Percentiles rank a stretch among this genome's conserved stretches.
These are phyloP conservation scores for Penaeus chinensis DNA, from an alignment of 1,140 invertebrate genomes.

Conservation along the genomic window DNA sequence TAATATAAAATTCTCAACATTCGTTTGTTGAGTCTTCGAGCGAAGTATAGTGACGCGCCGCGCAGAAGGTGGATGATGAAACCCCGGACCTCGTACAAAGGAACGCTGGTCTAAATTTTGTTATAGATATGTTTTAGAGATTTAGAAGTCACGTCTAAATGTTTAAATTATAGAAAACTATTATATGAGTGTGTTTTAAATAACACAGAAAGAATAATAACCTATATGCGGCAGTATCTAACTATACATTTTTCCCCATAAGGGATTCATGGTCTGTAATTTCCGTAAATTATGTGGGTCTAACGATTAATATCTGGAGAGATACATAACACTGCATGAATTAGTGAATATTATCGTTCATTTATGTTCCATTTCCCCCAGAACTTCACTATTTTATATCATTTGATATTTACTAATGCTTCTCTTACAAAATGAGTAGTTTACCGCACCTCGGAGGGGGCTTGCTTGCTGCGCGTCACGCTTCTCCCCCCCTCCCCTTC, in stretches of 20 bases:
- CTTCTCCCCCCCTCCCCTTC: slow-evolving; percentile 23
- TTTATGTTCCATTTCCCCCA: background rate
- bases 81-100: slow-evolving; percentile 48
- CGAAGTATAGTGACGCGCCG: slow-evolving; percentile 57
- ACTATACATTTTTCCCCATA: slow-evolving; percentile 40
- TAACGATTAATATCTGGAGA: no score
- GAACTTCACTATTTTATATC: background rate
- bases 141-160: no score
- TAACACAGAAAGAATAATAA: background rate
- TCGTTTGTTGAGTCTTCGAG: slow-evolving; percentile 61
- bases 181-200: no score
- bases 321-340: no score
- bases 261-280: slow-evolving; percentile 56
- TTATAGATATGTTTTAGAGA: background rate
- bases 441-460: slow-evolving; percentile 28
- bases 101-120: slow-evolving; percentile 33
- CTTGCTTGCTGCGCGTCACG: slow-evolving; percentile 39
- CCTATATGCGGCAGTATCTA: background rate
- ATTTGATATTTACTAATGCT: slow-evolving; percentile 17
- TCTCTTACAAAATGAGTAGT: slow-evolving; percentile 20
- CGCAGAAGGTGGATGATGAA: slow-evolving; percentile 52
- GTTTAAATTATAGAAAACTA: no score
- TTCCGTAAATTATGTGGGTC: slow-evolving; percentile 43
- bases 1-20: slow-evolving; percentile 62
- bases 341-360: no score